Evolutionary conservation across 2,888 invertebrate species (phyloP).

Genomic region (Ectropis crepuscularia): DNA sequence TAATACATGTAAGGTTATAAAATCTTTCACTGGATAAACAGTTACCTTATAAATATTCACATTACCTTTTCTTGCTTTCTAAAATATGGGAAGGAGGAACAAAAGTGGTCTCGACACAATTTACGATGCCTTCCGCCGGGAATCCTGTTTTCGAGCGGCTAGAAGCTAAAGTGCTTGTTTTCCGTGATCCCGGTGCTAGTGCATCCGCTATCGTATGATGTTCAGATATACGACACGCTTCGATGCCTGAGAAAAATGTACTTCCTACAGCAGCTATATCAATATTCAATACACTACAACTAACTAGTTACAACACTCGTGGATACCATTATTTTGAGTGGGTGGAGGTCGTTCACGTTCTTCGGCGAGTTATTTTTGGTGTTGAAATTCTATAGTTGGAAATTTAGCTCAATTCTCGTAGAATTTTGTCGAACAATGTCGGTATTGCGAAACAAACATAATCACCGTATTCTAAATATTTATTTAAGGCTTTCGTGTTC

Average conservation of each 20-base stretch:
- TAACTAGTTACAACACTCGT: conserved; percentile 22
- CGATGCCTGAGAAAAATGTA: conserved; percentile 77
- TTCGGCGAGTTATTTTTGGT: conserved; percentile 18
- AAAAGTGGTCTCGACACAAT: conserved; percentile 38
- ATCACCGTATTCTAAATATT: background rate
- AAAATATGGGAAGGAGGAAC: conserved; percentile 27
- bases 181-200: conserved; percentile 43
- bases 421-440: conserved; percentile 6
- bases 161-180: conserved; percentile 43
- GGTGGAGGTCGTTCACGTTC: conserved; percentile 30
- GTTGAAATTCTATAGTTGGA: conserved; percentile 20
- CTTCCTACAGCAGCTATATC: conserved; percentile 46
- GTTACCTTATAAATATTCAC: background rate
- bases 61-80: background rate
- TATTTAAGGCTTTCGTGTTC: too few species aligned
- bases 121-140: conserved; percentile 34
- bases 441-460: background rate
- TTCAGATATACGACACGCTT: conserved; percentile 66
- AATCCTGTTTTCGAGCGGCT: conserved; percentile 41
- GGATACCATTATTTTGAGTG: conserved; percentile 27
- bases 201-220: conserved; percentile 54
- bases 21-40: too few species aligned
- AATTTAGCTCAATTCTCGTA: conserved; percentile 10
- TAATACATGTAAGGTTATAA: too few species aligned
- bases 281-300: conserved; percentile 37